Conservation (phyloP, 2,113 vertebrate species). For the Alethe castanea region DNA sequence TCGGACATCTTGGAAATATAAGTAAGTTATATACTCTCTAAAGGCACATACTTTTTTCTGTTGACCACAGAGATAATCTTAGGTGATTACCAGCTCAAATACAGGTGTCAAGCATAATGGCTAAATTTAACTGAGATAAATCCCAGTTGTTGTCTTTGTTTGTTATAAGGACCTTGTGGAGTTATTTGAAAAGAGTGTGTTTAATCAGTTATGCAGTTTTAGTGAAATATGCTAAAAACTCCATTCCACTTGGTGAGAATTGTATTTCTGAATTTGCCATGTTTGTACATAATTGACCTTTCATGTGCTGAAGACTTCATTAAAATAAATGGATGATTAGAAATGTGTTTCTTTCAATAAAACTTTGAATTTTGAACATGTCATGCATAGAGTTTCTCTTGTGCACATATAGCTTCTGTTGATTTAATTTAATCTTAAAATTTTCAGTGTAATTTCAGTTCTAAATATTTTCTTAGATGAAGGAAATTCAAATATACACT, state of each 20-base stretch:
- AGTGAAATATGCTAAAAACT: background rate
- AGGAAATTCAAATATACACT: constrained; percentile 15
- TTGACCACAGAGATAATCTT: background rate
- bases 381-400: background rate
- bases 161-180: background rate
- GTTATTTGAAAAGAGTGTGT: background rate
- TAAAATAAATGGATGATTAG: background rate
- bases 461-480: background rate
- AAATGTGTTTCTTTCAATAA: background rate
- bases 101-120: background rate
- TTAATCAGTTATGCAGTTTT: background rate
- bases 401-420: background rate
- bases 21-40: background rate
- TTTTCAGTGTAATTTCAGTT: background rate
- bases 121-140: background rate
- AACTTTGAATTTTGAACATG: background rate
- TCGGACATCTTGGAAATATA: background rate
- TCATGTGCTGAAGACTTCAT: background rate
- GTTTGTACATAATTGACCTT: background rate
- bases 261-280: background rate
- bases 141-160: background rate
- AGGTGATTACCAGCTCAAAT: background rate
- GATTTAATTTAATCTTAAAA: background rate
- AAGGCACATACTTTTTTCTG: background rate
- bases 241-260: background rate